Percentiles rank a stretch among this genome's conserved stretches.
These are phyloP conservation scores for Notiomystis cincta DNA, from an alignment of 2,113 vertebrate genomes.

Conservation along the genomic window DNA sequence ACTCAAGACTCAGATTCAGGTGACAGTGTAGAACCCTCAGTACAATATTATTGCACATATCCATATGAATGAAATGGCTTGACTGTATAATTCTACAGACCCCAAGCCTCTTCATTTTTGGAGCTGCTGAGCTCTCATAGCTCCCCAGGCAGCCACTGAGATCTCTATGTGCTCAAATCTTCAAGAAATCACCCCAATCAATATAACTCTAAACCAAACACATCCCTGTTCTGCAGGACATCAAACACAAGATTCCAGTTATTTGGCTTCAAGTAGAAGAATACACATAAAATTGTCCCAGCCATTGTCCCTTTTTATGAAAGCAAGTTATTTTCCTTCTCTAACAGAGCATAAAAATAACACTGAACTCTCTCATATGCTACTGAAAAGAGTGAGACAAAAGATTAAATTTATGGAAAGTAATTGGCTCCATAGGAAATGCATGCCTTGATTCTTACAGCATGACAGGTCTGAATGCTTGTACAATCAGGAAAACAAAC, in stretches of 20 bases:
- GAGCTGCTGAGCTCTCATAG: neutral
- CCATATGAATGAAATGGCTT: neutral
- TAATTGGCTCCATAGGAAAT: neutral
- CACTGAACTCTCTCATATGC: neutral
- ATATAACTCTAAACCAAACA: neutral
- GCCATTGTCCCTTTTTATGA: neutral
- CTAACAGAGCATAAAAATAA: neutral
- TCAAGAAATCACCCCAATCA: neutral
- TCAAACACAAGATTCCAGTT: neutral
- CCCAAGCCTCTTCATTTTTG: neutral
- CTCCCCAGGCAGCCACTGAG: neutral
- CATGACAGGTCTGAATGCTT: neutral
- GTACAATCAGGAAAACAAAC: neutral
- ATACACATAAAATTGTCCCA: neutral
- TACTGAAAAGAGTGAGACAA: neutral
- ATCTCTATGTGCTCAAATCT: neutral
- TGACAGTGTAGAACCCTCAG: neutral
- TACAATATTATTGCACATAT: neutral
- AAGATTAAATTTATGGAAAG: neutral
- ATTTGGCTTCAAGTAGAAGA: neutral
- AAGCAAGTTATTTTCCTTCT: neutral
- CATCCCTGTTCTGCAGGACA: neutral
- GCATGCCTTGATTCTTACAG: neutral
- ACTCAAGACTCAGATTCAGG: neutral
- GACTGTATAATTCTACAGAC: neutral